phyloP scores from a whole-genome alignment of 2,888 invertebrate genomes.

The Mesorhabditis sp. region DNA sequence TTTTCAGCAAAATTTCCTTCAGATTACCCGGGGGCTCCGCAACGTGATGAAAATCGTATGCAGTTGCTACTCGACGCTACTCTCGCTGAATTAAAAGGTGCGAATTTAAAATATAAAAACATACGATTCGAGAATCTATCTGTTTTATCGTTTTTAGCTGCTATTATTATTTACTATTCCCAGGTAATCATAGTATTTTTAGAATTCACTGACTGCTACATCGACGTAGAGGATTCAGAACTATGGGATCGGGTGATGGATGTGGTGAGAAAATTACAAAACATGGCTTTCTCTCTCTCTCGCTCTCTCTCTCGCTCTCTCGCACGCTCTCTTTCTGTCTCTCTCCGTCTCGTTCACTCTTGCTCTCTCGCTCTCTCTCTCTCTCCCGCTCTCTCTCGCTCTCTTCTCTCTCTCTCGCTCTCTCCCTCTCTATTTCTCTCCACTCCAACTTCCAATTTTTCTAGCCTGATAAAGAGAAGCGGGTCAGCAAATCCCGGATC shows the following conservation, averaged over 20 bases:
- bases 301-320: too few species aligned
- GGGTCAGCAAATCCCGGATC: neutral
- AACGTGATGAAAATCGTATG: neutral
- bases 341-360: too few species aligned
- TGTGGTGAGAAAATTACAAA: neutral
- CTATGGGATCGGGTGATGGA: conserved; percentile 4
- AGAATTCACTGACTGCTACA: conserved; percentile 6
- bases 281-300: neutral
- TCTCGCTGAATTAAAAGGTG: neutral
- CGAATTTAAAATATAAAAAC: neutral
- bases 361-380: too few species aligned
- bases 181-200: neutral
- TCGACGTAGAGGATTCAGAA: conserved; percentile 6
- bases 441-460: neutral
- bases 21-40: neutral
- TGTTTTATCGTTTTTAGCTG: too few species aligned
- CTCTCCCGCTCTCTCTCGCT: too few species aligned
- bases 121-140: too few species aligned
- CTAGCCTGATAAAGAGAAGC: neutral
- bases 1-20: neutral
- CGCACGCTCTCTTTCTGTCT: too few species aligned
- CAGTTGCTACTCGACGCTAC: neutral
- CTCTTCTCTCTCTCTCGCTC: too few species aligned
- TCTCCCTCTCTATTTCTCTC: too few species aligned
- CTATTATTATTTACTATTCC: too few species aligned